These are phyloP conservation scores for Lepilemur septentrionalis DNA, from an alignment of 2,797 vertebrate species.

Conservation along the genomic window DNA sequence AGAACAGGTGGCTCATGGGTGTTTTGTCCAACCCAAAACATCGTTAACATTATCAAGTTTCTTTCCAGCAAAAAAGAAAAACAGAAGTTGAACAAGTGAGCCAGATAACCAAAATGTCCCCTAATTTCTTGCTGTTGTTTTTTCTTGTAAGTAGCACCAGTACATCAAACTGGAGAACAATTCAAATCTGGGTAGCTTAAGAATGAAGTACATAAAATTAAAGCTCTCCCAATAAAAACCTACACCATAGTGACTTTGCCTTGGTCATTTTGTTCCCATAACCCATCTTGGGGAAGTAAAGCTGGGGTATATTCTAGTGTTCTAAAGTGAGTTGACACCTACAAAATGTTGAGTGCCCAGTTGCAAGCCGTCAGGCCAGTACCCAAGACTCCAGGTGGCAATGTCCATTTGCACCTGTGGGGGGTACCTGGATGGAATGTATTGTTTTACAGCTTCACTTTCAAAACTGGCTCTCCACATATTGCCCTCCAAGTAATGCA, in stretches of 20 bases:
- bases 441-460: neutral
- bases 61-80: conserved; percentile 12
- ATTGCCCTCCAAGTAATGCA: neutral
- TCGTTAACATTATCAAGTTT: neutral
- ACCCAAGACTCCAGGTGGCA: neutral
- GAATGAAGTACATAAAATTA: conserved; percentile 23
- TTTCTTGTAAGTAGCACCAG: conserved; percentile 49
- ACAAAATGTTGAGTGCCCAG: neutral
- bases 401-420: neutral
- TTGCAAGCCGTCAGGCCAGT: neutral
- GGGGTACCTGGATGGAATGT: neutral
- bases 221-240: neutral
- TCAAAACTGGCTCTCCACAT: neutral
- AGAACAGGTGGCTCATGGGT: neutral
- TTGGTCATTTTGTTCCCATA: neutral
- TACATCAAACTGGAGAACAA: conserved; percentile 46
- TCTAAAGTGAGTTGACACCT: neutral
- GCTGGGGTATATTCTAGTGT: neutral
- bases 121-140: conserved; percentile 33
- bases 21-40: conserved; percentile 36
- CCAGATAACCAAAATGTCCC: neutral
- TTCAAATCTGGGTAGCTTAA: neutral
- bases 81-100: conserved; percentile 16
- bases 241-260: neutral
- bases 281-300: neutral